Evolutionary conservation across 2,797 vertebrate species (phyloP).

Genomic region (Kryptopterus vitreolus): DNA sequence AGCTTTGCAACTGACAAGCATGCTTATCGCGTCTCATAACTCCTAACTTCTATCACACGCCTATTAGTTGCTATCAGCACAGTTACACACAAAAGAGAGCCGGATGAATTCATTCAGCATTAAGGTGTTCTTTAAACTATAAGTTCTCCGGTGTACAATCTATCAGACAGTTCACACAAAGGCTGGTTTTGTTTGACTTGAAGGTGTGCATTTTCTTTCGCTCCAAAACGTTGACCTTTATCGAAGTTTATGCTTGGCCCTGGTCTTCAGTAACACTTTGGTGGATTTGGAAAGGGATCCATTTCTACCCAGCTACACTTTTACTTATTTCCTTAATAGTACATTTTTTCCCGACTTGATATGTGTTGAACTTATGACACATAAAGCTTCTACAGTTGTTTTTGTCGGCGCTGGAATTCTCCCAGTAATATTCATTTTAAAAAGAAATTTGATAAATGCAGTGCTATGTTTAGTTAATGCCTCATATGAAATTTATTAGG

Average conservation of each 20-base stretch:
- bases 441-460: slow-evolving; percentile 4
- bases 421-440: slow-evolving; percentile 9
- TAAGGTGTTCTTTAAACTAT: not conserved
- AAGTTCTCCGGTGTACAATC: not conserved
- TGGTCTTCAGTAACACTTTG: not conserved
- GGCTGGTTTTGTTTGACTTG: slow-evolving; percentile 23
- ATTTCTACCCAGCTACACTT: not conserved
- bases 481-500: not conserved
- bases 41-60: not conserved
- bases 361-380: not conserved
- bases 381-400: not conserved
- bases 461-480: not conserved
- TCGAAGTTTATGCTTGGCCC: slow-evolving; percentile 1
- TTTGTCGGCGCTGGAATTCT: slow-evolving; percentile 17
- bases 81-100: not conserved
- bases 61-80: too few relatives aligned
- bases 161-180: slow-evolving; percentile 17
- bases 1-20: not conserved
- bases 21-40: not conserved
- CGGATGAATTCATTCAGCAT: not conserved
- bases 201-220: slow-evolving; percentile 10
- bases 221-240: not conserved
- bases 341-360: not conserved
- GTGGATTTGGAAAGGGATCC: not conserved
- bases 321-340: not conserved